These are phyloP conservation scores for Drosophila nigritarsus DNA, from an alignment of 2,888 invertebrate genomes.

Conservation along the genomic window DNA sequence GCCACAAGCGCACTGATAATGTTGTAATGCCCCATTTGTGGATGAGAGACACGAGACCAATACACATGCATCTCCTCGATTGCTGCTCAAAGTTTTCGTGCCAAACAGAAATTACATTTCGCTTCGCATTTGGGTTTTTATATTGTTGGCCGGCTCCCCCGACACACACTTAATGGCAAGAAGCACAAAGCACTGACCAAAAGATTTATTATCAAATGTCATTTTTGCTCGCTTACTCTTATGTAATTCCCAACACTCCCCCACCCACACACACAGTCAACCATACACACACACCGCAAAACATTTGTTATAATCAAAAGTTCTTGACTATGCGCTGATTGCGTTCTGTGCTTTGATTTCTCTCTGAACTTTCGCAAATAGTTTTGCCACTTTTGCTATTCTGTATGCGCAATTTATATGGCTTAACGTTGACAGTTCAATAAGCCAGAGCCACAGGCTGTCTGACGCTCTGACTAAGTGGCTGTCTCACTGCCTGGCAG, in stretches of 20 bases:
- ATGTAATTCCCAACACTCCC: slow-evolving; percentile 9
- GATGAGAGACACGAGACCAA: slow-evolving; percentile 10
- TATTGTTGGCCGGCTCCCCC: slow-evolving; percentile 66
- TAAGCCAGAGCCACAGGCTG: slow-evolving; percentile 54
- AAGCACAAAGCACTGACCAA: slow-evolving; percentile 59
- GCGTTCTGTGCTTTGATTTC: slow-evolving; percentile 69
- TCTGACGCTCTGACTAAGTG: background rate
- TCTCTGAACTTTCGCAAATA: slow-evolving; percentile 67
- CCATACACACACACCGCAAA: slow-evolving; percentile 34
- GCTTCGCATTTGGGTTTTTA: slow-evolving; percentile 50
- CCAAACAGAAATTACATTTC: slow-evolving; percentile 70
- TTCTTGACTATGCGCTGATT: slow-evolving; percentile 68
- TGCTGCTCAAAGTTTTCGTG: slow-evolving; percentile 58
- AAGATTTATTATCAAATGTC: slow-evolving; percentile 80
- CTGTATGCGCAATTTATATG: slow-evolving; percentile 73
- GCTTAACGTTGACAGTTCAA: slow-evolving; percentile 81
- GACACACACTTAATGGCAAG: slow-evolving; percentile 59
- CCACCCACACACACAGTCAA: background rate
- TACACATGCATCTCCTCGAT: slow-evolving; percentile 3
- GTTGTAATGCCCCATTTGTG: background rate
- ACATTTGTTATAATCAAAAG: slow-evolving; percentile 79
- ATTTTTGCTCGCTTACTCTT: slow-evolving; percentile 46
- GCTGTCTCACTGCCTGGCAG: slow-evolving; percentile 7
- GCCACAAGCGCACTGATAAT: background rate
- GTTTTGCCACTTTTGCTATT: slow-evolving; percentile 57